These are phyloP conservation scores for Potamilus streckersoni DNA, from an alignment of 1,140 invertebrate genomes.

Conservation along the genomic window DNA sequence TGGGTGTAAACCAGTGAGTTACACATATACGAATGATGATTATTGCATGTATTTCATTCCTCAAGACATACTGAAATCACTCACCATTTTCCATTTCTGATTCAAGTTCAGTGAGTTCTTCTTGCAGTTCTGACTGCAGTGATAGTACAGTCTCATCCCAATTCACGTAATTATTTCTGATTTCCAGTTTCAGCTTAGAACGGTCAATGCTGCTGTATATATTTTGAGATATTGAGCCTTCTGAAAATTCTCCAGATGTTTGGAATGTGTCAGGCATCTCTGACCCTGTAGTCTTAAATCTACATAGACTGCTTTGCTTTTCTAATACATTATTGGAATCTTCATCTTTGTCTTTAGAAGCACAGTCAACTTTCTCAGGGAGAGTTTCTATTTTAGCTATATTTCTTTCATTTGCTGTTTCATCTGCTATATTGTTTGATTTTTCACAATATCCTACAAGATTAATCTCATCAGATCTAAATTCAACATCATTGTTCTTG, in stretches of 20 bases:
- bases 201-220: constrained; percentile 19
- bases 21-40: too few relatives aligned
- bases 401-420: constrained; percentile 1
- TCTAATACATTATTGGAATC: too few relatives aligned
- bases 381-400: background rate
- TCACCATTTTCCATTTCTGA: constrained; percentile 52
- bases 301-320: too few relatives aligned
- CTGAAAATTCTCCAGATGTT: background rate
- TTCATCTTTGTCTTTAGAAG: too few relatives aligned
- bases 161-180: constrained; percentile 14
- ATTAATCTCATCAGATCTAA: too few relatives aligned
- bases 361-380: background rate
- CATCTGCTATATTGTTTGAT: background rate
- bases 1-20: too few relatives aligned
- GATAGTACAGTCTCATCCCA: constrained; percentile 23
- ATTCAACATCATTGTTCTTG: too few relatives aligned
- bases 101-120: constrained; percentile 42
- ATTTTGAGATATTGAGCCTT: too few relatives aligned
- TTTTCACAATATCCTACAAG: too few relatives aligned
- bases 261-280: background rate
- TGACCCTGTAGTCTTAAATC: background rate
- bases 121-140: constrained; percentile 44
- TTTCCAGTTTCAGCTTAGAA: constrained; percentile 33
- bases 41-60: background rate
- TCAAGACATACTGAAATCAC: background rate